These are phyloP conservation scores for Notamacropus eugenii DNA, from an alignment of 2,797 vertebrate genomes.

Conservation along the genomic window DNA sequence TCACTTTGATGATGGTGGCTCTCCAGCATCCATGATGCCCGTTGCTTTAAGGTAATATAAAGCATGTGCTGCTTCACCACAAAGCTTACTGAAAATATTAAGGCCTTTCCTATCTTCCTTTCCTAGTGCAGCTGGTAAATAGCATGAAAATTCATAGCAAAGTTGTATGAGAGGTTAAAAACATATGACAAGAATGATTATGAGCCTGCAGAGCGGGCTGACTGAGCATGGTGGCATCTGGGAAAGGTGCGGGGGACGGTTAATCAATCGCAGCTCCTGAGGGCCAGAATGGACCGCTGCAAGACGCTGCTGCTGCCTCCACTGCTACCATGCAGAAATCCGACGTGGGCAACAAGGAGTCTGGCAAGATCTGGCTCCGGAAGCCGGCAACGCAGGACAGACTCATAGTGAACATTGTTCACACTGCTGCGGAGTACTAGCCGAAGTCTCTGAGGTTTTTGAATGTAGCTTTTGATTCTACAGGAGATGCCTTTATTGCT, in stretches of 20 bases:
- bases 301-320: too few species aligned
- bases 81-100: not conserved
- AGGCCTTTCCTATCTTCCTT: not conserved
- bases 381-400: too few species aligned
- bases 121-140: not conserved
- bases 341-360: too few species aligned
- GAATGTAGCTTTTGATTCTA: conserved; percentile 92
- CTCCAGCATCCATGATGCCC: not conserved
- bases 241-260: too few species aligned
- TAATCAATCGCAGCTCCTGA: too few species aligned
- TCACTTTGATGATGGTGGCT: not conserved
- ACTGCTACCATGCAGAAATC: too few species aligned
- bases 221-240: too few species aligned
- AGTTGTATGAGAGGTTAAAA: not conserved
- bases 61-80: too few species aligned
- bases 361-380: too few species aligned
- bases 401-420: conserved; percentile 90
- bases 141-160: not conserved
- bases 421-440: conserved; percentile 87
- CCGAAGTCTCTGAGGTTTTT: conserved; percentile 92
- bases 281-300: too few species aligned
- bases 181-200: not conserved
- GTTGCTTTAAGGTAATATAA: not conserved
- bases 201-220: too few species aligned
- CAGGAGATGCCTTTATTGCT: conserved; percentile 92